These are phyloP conservation scores for Cettia cetti DNA, from an alignment of 2,113 vertebrate species.

Conservation along the genomic window DNA sequence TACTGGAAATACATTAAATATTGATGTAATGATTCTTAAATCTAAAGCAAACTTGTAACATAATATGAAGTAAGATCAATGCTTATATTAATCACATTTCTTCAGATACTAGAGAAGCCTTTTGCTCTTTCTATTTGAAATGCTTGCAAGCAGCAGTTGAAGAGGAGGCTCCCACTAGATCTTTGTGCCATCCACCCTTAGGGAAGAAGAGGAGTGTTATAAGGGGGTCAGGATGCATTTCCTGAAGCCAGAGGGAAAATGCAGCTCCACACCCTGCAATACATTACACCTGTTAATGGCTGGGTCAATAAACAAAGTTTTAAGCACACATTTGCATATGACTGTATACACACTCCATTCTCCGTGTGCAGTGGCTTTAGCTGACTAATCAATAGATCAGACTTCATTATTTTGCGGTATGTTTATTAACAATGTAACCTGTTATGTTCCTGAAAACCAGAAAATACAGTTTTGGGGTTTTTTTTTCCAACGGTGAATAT, in stretches of 20 bases:
- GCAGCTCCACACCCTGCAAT: background rate
- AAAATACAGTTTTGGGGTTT: accelerated
- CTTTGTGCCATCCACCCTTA: background rate
- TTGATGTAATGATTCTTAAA: background rate
- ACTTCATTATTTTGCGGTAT: background rate
- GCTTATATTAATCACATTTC: background rate
- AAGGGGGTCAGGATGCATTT: background rate
- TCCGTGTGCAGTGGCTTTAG: background rate
- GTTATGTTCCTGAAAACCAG: background rate
- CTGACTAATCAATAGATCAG: background rate
- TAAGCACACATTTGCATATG: background rate
- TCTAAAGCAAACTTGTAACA: background rate
- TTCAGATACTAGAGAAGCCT: background rate
- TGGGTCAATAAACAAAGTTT: background rate
- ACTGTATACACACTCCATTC: background rate
- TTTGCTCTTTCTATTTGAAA: background rate
- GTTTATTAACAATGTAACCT: background rate
- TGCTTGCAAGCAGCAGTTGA: background rate
- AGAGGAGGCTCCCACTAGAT: background rate
- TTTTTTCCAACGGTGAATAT: background rate
- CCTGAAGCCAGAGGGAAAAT: background rate
- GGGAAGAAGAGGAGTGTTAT: background rate
- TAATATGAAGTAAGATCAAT: background rate
- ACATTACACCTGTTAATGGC: background rate
- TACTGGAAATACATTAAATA: background rate